Evolutionary conservation across 2,113 vertebrate species (phyloP).

Genomic region (Myotis davidii): DNA sequence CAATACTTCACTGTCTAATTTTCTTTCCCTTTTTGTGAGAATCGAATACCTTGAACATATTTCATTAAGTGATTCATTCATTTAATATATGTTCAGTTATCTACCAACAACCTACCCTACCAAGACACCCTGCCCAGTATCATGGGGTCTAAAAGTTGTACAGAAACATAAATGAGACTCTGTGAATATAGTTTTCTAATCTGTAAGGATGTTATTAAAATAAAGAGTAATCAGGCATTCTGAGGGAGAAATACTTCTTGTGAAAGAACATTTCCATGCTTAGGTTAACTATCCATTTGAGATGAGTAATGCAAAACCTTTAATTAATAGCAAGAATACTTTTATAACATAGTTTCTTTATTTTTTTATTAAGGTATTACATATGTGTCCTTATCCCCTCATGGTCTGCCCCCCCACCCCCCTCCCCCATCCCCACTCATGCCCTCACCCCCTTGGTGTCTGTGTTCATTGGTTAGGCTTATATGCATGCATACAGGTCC

Average conservation of each 20-base stretch:
- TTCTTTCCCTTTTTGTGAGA: background rate
- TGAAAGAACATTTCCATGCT: background rate
- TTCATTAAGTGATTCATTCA: background rate
- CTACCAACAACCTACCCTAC: background rate
- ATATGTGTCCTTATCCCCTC: no score
- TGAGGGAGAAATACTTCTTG: background rate
- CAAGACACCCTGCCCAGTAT: background rate
- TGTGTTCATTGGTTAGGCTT: no score
- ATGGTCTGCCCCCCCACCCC: no score
- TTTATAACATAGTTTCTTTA: background rate
- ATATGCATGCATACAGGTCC: no score
- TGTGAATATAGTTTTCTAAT: background rate
- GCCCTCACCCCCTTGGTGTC: no score
- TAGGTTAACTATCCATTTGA: background rate
- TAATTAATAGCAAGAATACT: background rate
- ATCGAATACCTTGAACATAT: background rate
- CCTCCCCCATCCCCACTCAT: no score
- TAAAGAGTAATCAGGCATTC: background rate
- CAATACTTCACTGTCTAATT: background rate
- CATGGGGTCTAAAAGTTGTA: background rate
- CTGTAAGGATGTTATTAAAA: slow-evolving; percentile 2
- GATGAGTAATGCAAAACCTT: background rate
- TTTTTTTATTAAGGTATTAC: no score
- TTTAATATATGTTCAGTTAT: slow-evolving; percentile 11
- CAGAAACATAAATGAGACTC: background rate